Percentiles rank a stretch among this genome's conserved stretches.
These are phyloP conservation scores for Furnarius figulus DNA, from an alignment of 2,113 vertebrate genomes.

Conservation along the genomic window DNA sequence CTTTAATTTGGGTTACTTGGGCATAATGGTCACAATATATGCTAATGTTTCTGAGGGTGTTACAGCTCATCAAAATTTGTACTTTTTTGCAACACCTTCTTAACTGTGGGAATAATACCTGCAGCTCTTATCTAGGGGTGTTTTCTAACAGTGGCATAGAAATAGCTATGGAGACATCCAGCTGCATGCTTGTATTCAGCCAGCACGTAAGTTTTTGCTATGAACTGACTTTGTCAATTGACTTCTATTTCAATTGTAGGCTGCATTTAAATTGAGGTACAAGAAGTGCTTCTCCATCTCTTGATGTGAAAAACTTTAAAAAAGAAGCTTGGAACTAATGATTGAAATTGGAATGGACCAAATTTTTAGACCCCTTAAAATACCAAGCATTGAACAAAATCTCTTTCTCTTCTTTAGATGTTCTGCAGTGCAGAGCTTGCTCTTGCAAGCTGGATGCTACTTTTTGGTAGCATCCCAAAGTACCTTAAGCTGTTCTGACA, in stretches of 20 bases:
- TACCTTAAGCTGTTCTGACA: not conserved
- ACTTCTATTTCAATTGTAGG: not conserved
- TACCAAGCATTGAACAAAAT: not conserved
- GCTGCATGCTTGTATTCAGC: not conserved
- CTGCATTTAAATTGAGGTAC: not conserved
- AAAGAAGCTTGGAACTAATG: not conserved
- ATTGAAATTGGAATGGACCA: not conserved
- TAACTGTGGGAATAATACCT: not conserved
- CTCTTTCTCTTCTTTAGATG: not conserved
- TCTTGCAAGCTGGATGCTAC: not conserved
- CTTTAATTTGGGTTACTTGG: not conserved
- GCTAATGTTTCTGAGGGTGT: not conserved
- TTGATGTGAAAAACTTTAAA: not conserved
- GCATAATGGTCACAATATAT: not conserved
- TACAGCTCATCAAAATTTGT: not conserved
- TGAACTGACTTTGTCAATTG: slow-evolving; percentile 8
- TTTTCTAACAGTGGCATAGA: not conserved
- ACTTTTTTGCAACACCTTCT: not conserved
- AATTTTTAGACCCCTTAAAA: not conserved
- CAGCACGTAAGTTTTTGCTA: slow-evolving; percentile 17
- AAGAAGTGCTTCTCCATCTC: not conserved
- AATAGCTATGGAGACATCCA: not conserved
- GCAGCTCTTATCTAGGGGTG: not conserved
- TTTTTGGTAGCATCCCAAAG: not conserved
- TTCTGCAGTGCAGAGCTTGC: not conserved